Evolutionary conservation across 1,140 invertebrate species (phyloP).

Genomic region (Hyphantria cunea): DNA sequence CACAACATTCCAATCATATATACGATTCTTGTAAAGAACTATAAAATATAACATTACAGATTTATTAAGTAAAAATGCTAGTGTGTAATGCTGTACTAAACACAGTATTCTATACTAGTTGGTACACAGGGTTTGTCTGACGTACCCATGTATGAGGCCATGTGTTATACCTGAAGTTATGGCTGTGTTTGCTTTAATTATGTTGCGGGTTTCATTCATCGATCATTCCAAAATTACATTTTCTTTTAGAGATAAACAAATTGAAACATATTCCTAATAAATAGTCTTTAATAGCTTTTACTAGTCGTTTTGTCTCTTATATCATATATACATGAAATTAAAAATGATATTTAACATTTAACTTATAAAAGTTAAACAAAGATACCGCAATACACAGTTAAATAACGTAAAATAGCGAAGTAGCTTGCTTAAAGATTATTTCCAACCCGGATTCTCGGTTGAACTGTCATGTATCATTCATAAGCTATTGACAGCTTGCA

Average conservation of each 20-base stretch:
- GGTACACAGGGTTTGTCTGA: conserved; percentile 19
- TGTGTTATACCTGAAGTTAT: conserved; percentile 15
- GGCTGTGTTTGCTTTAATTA: conserved; percentile 26
- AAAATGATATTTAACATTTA: no score
- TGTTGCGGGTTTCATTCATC: conserved; percentile 19
- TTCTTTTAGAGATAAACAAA: no score
- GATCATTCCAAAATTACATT: not conserved
- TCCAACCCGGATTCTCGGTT: conserved; percentile 13
- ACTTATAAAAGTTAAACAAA: not conserved
- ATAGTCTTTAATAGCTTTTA: no score
- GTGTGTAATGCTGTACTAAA: conserved; percentile 34
- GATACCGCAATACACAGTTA: not conserved
- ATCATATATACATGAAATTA: no score
- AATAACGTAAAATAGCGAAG: no score
- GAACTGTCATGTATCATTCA: conserved; percentile 28
- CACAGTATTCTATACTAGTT: conserved; percentile 10
- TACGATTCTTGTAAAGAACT: conserved; percentile 12
- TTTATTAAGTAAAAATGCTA: conserved; percentile 41
- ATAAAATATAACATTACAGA: conserved; percentile 3
- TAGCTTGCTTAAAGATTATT: conserved; percentile 15
- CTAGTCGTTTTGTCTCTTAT: not conserved
- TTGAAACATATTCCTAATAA: no score
- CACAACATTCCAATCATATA: conserved; percentile 39
- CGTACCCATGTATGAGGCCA: not conserved
- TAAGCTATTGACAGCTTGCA: conserved; percentile 25